Percentiles rank a stretch among this genome's conserved stretches.
These are phyloP conservation scores for Theonella swinhoei DNA, from an alignment of 37 sponge, comb jelly and placozoan genomes.

Conservation along the genomic window DNA sequence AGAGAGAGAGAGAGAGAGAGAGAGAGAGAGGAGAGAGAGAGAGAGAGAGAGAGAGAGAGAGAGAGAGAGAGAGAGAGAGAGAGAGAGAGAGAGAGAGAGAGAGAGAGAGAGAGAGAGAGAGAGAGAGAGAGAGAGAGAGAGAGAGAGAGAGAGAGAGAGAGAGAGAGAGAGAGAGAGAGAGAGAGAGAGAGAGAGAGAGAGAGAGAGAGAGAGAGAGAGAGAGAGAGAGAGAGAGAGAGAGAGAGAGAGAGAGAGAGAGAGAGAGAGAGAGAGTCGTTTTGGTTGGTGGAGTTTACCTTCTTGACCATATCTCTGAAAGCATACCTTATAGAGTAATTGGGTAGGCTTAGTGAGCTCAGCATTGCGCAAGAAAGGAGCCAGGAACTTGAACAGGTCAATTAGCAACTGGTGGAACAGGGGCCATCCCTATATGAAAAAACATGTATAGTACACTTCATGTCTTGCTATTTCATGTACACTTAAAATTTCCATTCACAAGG, in stretches of 20 bases:
- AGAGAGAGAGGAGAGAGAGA: constrained; percentile 47
- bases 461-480: neutral
- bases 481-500: too few species aligned
- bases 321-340: constrained; percentile 94
- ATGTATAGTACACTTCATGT: neutral
- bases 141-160: too few species aligned
- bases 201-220: too few species aligned
- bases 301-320: too few species aligned
- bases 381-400: constrained; percentile 94
- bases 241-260: neutral
- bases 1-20: constrained; percentile 27
- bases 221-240: neutral
- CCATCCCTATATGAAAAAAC: constrained; percentile 81
- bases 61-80: constrained; percentile 38
- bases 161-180: too few species aligned
- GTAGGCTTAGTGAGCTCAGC: constrained; percentile 94
- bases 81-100: constrained; percentile 31
- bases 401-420: constrained; percentile 94
- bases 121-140: too few species aligned
- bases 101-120: too few species aligned
- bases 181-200: too few species aligned
- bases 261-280: neutral
- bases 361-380: constrained; percentile 97
- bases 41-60: constrained; percentile 18
- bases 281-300: neutral